Base-by-base conservation (phyloP, 2,888 invertebrate genomes). In the Galerucella pusilla region DNA sequence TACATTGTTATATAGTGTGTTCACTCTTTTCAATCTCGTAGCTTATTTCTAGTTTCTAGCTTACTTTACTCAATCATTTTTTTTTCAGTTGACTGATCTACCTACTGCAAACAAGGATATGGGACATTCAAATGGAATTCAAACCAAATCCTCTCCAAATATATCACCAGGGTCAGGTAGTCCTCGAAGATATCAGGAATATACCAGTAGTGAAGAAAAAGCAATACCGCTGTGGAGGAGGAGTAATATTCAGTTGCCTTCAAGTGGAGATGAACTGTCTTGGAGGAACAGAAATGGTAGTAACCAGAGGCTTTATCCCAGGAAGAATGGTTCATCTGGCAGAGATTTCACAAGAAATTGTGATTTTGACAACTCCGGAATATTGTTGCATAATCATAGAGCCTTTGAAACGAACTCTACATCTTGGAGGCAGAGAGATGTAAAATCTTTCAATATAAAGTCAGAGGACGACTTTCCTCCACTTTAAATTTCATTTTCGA, bases 211-310 rank as follows among this genome's bases (percentile, higher is more conserved):
- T 42, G 35, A 42, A 42, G 35, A 9, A 42, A 6, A 42, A 42
- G 35, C 35, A 42, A 7, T 42, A 42, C 35, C 9, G 35, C 35
- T 9, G 7, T 42, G 35, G 35, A 42, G 35, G 7, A 42, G 35
- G 2, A 42, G 9, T 42, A 42, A 49, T 12, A 14, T 16, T 49
- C 11, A 66, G n/a, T 25, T 11, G 25, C 49, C 9, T 49, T 28
- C 20, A 66, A 66, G n/a, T n/a, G 63, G 20, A 49, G 49, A 66
- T 46, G 45, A 42, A 46, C 20, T 42, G 16, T 42, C 64, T 16
- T 42, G 64, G 46, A 42, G 45, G 20, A 42, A 16, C 10, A 46
- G 12, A 49, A 49, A 14, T 42, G 35, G 7, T 6, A 42, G 35
- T 7, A 6, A 42, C 49, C 11, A 49, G 3, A 4, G 14, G 49